These are phyloP conservation scores for Cochlearius cochlearius DNA, from an alignment of 2,113 vertebrate genomes.

Conservation along the genomic window DNA sequence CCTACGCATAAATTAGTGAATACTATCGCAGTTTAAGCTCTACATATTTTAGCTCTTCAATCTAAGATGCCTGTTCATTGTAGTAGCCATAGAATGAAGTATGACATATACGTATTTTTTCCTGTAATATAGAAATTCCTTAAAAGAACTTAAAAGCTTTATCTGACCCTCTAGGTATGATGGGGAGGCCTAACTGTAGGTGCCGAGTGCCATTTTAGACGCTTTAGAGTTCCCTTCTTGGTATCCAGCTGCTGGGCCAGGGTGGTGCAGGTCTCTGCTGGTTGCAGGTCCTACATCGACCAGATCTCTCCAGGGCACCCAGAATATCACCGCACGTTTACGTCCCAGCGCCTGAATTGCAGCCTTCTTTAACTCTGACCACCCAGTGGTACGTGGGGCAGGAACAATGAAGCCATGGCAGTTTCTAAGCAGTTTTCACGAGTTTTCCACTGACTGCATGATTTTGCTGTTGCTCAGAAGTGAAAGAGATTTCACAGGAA, in stretches of 20 bases:
- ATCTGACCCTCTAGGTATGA: background rate
- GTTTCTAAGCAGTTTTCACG: background rate
- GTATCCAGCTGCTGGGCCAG: background rate
- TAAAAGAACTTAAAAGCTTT: background rate
- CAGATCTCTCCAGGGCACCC: background rate
- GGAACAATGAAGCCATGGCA: background rate
- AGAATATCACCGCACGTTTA: accelerated
- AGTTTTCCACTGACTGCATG: background rate
- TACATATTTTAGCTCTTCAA: background rate
- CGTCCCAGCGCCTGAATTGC: background rate
- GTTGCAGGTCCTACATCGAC: background rate
- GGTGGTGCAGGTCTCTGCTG: background rate
- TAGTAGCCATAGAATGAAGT: background rate
- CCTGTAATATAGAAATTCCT: background rate
- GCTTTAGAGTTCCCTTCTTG: background rate
- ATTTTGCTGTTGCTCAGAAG: background rate
- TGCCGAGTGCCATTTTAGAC: background rate
- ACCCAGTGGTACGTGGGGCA: accelerated
- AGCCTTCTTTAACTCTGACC: background rate
- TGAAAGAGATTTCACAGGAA: background rate
- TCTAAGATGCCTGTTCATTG: background rate
- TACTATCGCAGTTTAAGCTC: background rate
- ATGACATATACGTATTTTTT: background rate
- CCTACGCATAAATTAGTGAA: background rate
- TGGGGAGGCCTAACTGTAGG: background rate